A percentile compares a stretch with the other conserved stretches of the same genome.
Conservation (phyloP, 2,888 invertebrate species). For the Drosophila incognita region DNA sequence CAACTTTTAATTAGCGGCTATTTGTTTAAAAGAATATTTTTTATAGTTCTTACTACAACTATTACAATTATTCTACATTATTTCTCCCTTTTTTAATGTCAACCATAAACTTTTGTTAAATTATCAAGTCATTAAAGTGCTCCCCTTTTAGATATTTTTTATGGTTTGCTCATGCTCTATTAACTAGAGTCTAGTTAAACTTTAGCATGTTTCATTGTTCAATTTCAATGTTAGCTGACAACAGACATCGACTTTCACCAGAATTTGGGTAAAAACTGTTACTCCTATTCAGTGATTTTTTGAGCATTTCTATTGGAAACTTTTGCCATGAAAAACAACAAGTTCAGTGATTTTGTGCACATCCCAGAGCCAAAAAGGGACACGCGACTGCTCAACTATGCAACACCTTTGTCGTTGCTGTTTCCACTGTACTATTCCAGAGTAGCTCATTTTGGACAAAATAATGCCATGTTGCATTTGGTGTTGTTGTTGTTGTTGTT, state of each 20-base stretch:
- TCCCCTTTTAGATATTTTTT: not conserved
- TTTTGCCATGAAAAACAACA: not conserved
- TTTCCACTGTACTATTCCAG: conserved; percentile 13
- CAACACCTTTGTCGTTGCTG: conserved; percentile 54
- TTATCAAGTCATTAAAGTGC: not conserved
- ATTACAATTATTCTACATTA: not conserved
- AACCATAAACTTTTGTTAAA: not conserved
- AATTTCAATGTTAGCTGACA: not conserved
- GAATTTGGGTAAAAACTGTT: not conserved
- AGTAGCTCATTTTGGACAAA: conserved; percentile 54
- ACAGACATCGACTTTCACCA: not conserved
- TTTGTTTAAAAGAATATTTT: not conserved
- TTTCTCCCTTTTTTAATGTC: not conserved
- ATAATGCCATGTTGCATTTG: conserved; percentile 40
- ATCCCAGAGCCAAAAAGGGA: conserved; percentile 25
- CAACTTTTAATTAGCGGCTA: not conserved
- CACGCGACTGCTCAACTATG: conserved; percentile 51
- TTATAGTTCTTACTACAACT: not conserved
- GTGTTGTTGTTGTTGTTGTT: conserved; percentile 12
- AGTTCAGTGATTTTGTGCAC: conserved; percentile 21
- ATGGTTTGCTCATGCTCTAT: not conserved
- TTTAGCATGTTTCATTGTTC: not conserved
- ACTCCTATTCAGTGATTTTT: not conserved
- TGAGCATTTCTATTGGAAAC: not conserved
- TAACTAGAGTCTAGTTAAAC: not conserved